Conservation (phyloP, 2,888 invertebrate genomes). For the Epinotia brunnichana region DNA sequence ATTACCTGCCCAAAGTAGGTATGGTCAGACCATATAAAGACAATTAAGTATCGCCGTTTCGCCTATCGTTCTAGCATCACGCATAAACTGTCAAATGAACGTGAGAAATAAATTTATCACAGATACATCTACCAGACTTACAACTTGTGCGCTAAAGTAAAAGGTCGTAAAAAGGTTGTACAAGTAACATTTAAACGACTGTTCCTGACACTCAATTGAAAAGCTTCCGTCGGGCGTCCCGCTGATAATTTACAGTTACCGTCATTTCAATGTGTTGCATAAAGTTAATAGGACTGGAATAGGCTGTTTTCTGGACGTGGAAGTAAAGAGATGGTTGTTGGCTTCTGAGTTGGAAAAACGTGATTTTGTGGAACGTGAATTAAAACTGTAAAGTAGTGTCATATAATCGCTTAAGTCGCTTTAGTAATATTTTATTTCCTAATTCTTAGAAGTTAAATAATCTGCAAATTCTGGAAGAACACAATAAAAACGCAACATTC, state of each 20-base stretch:
- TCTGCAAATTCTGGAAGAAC: background rate
- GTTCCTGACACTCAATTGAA: background rate
- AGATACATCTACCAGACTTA: background rate
- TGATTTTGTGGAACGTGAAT: background rate
- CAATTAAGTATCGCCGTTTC: no score
- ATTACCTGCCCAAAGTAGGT: no score
- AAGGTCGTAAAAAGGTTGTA: background rate
- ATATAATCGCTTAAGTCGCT: background rate
- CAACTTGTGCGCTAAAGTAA: background rate
- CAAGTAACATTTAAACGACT: background rate
- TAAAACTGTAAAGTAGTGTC: background rate
- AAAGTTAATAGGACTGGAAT: background rate
- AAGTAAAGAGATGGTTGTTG: background rate
- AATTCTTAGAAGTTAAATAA: no score
- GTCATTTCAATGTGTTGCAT: background rate
- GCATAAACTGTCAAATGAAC: background rate
- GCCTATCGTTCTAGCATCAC: background rate
- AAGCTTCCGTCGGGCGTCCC: slow-evolving; percentile 25
- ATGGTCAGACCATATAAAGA: no score
- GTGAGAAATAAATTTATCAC: slow-evolving; percentile 4
- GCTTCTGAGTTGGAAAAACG: background rate
- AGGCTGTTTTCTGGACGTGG: background rate
- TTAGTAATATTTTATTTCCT: no score
- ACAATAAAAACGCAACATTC: background rate
- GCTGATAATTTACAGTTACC: slow-evolving; percentile 20